These are phyloP conservation scores for Crypturellus undulatus DNA, from an alignment of 2,113 vertebrate species.

Conservation along the genomic window DNA sequence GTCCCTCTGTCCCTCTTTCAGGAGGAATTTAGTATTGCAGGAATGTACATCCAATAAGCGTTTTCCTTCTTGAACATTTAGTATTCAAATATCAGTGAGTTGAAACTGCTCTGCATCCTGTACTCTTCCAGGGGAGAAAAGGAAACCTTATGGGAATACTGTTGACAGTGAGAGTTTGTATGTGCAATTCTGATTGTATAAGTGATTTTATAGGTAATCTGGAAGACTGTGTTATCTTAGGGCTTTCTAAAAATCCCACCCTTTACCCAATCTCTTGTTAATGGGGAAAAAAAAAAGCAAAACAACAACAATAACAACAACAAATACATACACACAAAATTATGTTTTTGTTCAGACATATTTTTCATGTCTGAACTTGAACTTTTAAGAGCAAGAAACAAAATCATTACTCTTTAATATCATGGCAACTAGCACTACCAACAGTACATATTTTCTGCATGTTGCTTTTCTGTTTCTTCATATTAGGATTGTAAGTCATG, in stretches of 20 bases:
- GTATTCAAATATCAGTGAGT: too few species aligned
- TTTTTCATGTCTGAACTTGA: not conserved
- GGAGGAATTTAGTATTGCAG: not conserved
- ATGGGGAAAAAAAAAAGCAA: not conserved
- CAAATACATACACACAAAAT: not conserved
- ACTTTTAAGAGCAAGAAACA: accelerated
- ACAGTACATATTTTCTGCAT: slow-evolving; percentile 13
- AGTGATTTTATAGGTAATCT: not conserved
- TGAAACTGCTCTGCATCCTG: not conserved
- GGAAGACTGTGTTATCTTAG: not conserved
- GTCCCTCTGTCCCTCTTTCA: not conserved
- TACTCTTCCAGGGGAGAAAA: not conserved
- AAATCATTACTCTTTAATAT: not conserved
- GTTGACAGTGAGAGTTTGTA: not conserved
- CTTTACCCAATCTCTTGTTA: not conserved
- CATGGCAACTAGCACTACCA: not conserved
- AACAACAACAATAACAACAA: not conserved
- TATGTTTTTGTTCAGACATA: too few species aligned
- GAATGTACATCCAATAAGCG: not conserved
- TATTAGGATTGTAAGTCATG: not conserved
- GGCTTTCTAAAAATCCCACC: not conserved
- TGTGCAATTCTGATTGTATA: not conserved
- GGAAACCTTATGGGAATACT: not conserved
- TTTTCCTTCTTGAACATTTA: not conserved
- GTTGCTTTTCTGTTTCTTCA: not conserved